These are phyloP conservation scores for Ancistrus triradiatus DNA, from an alignment of 2,113 vertebrate species.

Conservation along the genomic window DNA sequence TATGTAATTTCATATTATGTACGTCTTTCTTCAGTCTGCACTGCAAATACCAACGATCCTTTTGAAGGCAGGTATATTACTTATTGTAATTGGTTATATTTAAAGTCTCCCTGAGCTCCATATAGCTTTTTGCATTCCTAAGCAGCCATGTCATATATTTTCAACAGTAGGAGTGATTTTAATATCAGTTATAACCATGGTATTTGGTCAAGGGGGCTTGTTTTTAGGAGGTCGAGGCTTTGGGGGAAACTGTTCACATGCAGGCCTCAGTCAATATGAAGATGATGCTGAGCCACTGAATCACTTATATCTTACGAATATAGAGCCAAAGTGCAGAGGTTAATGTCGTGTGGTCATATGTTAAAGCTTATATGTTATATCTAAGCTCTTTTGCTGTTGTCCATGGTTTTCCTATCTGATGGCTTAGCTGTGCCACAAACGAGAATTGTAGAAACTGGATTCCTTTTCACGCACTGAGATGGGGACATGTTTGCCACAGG, in stretches of 20 bases:
- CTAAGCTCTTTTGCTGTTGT: too few species aligned
- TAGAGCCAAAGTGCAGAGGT: too few species aligned
- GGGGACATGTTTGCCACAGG: too few species aligned
- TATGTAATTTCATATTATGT: slow-evolving; percentile 53
- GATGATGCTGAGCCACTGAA: slow-evolving; percentile 43
- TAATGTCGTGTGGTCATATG: too few species aligned
- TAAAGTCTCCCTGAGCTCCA: slow-evolving; percentile 54
- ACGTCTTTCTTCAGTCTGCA: slow-evolving; percentile 50
- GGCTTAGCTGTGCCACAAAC: too few species aligned
- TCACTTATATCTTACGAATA: too few species aligned
- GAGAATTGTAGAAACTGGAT: too few species aligned
- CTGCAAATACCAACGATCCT: slow-evolving; percentile 54
- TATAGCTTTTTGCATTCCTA: slow-evolving; percentile 44
- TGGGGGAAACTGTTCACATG: slow-evolving; percentile 42
- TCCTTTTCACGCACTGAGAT: too few species aligned
- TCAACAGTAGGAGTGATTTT: slow-evolving; percentile 43
- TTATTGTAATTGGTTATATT: slow-evolving; percentile 55
- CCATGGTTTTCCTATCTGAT: too few species aligned
- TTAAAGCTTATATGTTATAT: too few species aligned
- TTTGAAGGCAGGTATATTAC: slow-evolving; percentile 55
- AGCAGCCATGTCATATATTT: slow-evolving; percentile 24
- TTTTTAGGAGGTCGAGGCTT: slow-evolving; percentile 45
- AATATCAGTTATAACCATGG: slow-evolving; percentile 59
- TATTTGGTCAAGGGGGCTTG: slow-evolving; percentile 54
- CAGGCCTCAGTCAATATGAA: slow-evolving; percentile 59